phyloP scores from a whole-genome alignment of 1,140 invertebrate species.

The Atta cephalotes region DNA sequence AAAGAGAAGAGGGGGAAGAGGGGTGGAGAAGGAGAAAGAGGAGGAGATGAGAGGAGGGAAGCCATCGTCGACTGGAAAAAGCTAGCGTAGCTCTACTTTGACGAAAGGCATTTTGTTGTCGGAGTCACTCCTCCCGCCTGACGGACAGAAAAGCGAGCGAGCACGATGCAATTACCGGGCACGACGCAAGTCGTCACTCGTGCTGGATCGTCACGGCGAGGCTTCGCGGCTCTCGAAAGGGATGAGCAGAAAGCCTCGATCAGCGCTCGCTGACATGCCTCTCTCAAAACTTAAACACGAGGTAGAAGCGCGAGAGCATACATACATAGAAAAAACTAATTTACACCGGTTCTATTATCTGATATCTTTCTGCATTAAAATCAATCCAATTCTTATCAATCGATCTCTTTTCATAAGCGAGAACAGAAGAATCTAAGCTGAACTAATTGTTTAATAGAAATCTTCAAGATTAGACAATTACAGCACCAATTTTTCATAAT shows the following conservation, averaged over 20 bases:
- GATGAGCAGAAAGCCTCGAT: conserved; percentile 62
- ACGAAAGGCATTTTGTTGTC: conserved; percentile 75
- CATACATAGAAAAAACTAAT: not conserved
- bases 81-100: conserved; percentile 71
- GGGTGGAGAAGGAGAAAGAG: not conserved
- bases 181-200: conserved; percentile 60
- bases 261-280: conserved; percentile 58
- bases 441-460: not conserved
- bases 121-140: conserved; percentile 70
- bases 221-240: conserved; percentile 56
- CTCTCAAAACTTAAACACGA: conserved; percentile 52
- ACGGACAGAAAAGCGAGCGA: conserved; percentile 71
- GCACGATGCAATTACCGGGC: conserved; percentile 76
- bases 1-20: no score
- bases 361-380: not conserved
- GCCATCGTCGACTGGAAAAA: conserved; percentile 68
- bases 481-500: not conserved
- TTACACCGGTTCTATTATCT: conserved; percentile 33
- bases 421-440: not conserved
- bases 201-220: conserved; percentile 51
- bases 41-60: not conserved
- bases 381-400: conserved; percentile 32
- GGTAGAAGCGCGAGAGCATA: not conserved
- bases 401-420: not conserved
- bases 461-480: not conserved